phyloP scores from a whole-genome alignment of 2,888 invertebrate genomes.

The Ophion obscuratus region DNA sequence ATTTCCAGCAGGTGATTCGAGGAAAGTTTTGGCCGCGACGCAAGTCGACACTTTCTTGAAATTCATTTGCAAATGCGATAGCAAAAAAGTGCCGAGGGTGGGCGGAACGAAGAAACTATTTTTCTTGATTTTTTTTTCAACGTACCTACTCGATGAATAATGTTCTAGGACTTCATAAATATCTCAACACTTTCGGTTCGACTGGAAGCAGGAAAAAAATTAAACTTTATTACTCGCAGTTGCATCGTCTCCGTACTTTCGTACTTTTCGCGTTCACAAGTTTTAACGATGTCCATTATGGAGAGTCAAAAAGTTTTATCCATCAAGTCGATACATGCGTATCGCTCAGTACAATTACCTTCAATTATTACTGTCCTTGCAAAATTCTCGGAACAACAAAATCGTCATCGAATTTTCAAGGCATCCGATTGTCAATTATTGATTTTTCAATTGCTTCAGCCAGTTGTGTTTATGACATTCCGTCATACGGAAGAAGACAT shows the following conservation, averaged over 20 bases:
- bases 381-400: not conserved
- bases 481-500: not conserved
- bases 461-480: too few relatives aligned
- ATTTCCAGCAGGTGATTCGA: slow-evolving; percentile 4
- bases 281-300: slow-evolving; percentile 57
- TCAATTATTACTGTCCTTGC: not conserved
- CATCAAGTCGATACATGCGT: not conserved
- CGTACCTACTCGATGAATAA: slow-evolving; percentile 39
- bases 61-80: slow-evolving; percentile 8
- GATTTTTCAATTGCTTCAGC: too few relatives aligned
- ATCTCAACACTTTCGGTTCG: slow-evolving; percentile 30
- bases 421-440: too few relatives aligned
- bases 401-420: not conserved
- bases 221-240: slow-evolving; percentile 12
- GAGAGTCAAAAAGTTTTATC: slow-evolving; percentile 35
- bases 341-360: not conserved
- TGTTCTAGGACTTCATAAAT: slow-evolving; percentile 42
- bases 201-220: slow-evolving; percentile 17
- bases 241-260: slow-evolving; percentile 6
- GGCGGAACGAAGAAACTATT: slow-evolving; percentile 27
- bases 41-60: not conserved
- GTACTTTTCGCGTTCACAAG: slow-evolving; percentile 27
- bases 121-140: not conserved
- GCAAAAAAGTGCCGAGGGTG: slow-evolving; percentile 13
- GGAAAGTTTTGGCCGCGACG: slow-evolving; percentile 2